A percentile compares a stretch with the other conserved stretches of the same genome.
phyloP scores from a whole-genome alignment of 35 echinoderm and acorn worm genomes.

The Eucidaris tribuloides region DNA sequence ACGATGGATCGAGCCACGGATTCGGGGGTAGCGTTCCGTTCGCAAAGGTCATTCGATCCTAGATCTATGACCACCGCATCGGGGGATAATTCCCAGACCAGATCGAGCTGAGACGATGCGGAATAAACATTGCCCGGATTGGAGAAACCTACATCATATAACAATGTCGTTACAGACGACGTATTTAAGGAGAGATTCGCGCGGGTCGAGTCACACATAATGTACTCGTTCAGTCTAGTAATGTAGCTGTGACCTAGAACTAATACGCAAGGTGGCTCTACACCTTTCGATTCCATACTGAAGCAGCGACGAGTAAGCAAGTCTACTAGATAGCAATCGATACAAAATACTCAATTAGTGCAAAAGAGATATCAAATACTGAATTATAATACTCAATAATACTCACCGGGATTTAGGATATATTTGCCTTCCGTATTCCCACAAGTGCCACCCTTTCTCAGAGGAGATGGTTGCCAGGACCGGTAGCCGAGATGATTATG shows the following conservation, averaged over 20 bases:
- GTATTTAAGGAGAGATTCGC: not conserved
- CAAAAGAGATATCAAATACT: no score
- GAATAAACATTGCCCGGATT: constrained; percentile 5
- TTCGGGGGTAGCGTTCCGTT: not conserved
- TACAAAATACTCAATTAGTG: no score
- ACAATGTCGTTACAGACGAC: not conserved
- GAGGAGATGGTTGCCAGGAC: no score
- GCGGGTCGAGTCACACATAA: not conserved
- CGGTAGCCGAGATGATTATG: no score
- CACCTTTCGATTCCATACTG: no score
- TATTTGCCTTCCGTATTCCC: no score
- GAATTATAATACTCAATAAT: no score
- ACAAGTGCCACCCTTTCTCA: no score
- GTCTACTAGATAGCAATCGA: no score
- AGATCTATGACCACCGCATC: constrained; percentile 23
- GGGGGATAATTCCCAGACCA: constrained; percentile 12
- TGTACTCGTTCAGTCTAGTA: not conserved
- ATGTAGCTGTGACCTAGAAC: constrained; percentile 26
- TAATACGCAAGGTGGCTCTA: not conserved
- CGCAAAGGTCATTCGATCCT: constrained; percentile 10
- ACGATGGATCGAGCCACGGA: not conserved
- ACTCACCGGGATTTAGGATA: no score
- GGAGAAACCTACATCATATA: not conserved
- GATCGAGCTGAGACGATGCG: constrained; percentile 1
- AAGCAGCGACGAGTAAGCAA: no score